Evolutionary conservation across 2,113 vertebrate genomes (phyloP).

Genomic region (Riparia riparia): DNA sequence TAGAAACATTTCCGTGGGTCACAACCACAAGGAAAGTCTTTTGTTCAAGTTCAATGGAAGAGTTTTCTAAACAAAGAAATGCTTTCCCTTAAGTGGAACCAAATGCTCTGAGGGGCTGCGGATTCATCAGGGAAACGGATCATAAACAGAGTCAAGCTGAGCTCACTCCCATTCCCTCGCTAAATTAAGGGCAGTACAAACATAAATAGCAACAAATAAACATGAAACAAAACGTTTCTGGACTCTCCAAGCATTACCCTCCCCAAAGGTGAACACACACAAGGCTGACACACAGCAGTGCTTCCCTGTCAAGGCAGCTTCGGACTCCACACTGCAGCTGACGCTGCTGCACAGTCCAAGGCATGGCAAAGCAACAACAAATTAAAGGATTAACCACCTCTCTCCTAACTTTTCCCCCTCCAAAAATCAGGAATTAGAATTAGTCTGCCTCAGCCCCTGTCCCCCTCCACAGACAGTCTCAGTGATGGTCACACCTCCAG

Average conservation of each 20-base stretch:
- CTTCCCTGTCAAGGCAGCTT: background rate
- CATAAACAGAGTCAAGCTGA: conserved; percentile 7
- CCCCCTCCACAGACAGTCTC: background rate
- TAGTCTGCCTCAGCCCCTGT: background rate
- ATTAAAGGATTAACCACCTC: background rate
- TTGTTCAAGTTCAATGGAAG: conserved; percentile 60
- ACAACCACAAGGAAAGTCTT: conserved; percentile 44
- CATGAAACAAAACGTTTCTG: background rate
- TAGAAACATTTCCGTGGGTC: conserved; percentile 39
- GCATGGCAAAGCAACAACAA: background rate
- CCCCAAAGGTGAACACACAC: background rate
- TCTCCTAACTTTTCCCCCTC: background rate
- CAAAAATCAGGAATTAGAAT: background rate
- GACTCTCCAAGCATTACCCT: background rate
- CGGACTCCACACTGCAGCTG: background rate
- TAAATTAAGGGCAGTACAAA: background rate
- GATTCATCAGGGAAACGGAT: background rate
- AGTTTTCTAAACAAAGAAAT: conserved; percentile 60
- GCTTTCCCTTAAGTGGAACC: conserved; percentile 54
- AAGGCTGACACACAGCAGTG: background rate
- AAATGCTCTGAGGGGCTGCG: conserved; percentile 16
- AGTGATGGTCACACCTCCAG: background rate
- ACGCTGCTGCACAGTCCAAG: accelerated
- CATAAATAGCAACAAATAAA: conserved; percentile 33
- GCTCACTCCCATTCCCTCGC: background rate